Evolutionary conservation across 2,113 vertebrate species (phyloP), one percentile per base, ranked within the genome.

Genomic region (Gallinago jamesoni): DNA sequence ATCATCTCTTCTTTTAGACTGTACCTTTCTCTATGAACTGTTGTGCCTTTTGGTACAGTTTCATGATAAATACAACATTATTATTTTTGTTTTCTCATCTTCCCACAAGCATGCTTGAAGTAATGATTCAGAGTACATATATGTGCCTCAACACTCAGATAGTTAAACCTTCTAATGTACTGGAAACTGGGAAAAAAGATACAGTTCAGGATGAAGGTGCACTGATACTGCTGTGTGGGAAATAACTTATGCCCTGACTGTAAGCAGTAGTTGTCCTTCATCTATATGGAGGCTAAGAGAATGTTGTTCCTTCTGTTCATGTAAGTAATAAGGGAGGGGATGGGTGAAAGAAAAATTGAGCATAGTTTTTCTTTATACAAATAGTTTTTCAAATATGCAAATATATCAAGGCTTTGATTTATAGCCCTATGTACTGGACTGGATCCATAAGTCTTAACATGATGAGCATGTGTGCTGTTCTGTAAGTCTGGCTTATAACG

Each of bases 261-360:
- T 90, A 43, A 89, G 80, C 93, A 93, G 63, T 94, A 79, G 53
- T 89, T 93, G 78, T 79, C 93, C 84, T 96, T 92, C 87, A 60
- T 76, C 45, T 75, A 3, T 47, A 6, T 90, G 90, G 72, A 90
- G 90, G 92, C 43, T 86, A 59, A 87, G 48, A 92, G 43, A 93
- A 9, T 60, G 57, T 70, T 86, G 55, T 87, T 37, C n/a, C 87
- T 75, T 91, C 69, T 89, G 37, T 62, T 82, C 82, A 14, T 97
- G 92, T 95, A 96, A 95, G 89, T 95, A 97, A 86, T 19, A 67
- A 87, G n/a, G 37, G 60, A 91, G 50, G 64, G 47, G 50, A 47
- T 22, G 84, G 67, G n/a, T 53, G 45, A 85, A 82, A n/a, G 25
- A 67, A 35, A 73, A 59, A 86, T 24, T 1, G 21, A 93, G 68